phyloP scores from a whole-genome alignment of 2,113 vertebrate genomes.

The Hippocampus comes region DNA sequence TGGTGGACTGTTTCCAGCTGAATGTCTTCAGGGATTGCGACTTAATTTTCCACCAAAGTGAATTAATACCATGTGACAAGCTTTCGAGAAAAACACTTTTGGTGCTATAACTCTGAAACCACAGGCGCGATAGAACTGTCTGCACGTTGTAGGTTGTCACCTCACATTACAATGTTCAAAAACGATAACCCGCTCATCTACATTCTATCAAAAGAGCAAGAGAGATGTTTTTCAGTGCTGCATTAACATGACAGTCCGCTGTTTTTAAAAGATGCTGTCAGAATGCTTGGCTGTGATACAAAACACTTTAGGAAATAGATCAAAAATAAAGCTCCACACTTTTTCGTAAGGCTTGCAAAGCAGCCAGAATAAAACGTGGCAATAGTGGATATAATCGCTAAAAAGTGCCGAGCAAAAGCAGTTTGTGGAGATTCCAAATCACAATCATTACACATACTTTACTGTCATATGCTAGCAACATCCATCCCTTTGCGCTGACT shows the following conservation, averaged over 20 bases:
- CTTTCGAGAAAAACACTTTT: slow-evolving; percentile 7
- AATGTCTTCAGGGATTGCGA: slow-evolving; percentile 8
- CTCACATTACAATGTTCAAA: slow-evolving; percentile 39
- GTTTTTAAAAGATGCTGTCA: not conserved
- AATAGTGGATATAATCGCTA: too few relatives aligned
- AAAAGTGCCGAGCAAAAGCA: not conserved
- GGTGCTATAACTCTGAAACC: slow-evolving; percentile 9
- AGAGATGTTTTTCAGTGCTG: not conserved
- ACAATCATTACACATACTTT: too few relatives aligned
- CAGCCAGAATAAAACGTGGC: not conserved
- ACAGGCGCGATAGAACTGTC: slow-evolving; percentile 11
- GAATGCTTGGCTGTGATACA: not conserved
- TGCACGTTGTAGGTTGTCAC: slow-evolving; percentile 33
- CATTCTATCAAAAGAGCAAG: slow-evolving; percentile 3
- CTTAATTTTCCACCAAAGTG: slow-evolving; percentile 35
- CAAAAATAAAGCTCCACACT: not conserved
- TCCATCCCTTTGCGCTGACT: too few relatives aligned
- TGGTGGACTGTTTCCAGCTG: not conserved
- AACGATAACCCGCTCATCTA: slow-evolving; percentile 18
- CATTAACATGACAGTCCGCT: not conserved
- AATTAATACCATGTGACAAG: slow-evolving; percentile 24
- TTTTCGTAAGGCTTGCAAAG: not conserved
- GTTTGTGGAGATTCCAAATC: not conserved
- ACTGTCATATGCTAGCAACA: too few relatives aligned
- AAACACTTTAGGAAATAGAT: not conserved